Evolutionary conservation across 2,888 invertebrate species (phyloP), one percentile per base, ranked within the genome.

Genomic region (Drosophila recens): DNA sequence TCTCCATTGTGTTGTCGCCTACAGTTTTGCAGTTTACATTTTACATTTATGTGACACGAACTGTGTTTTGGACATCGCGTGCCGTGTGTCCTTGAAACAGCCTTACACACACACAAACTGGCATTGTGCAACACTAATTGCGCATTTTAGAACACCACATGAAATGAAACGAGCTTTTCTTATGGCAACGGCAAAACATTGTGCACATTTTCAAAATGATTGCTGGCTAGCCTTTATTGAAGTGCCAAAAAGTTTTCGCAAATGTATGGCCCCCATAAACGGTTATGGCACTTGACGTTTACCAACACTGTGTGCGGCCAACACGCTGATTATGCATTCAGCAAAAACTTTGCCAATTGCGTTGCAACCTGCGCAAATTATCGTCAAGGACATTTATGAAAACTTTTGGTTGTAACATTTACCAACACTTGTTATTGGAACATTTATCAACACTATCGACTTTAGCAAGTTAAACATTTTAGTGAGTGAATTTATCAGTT

Each of bases 81-180:
- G 11, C 10, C 9, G 54, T 15, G 42, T 63, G 69, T 63, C 75
- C 73, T 69, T 75, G 75, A 58, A 43, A 42, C 23, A n/a, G 36
- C 27, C 34, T n/a, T 11, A 10, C 34, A 30, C 46, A 13, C 33
- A 15, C 45, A 11, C 23, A 27, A 40, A 58, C 57, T 66, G 54
- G 58, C 75, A 75, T 76, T 70, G 62, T 51, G 43, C 75, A 79
- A 59, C 79, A 79, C 80, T 76, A 76, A 76, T 76, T 76, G 66
- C 59, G 52, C 76, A 51, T 66, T 63, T 76, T 38, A 36, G 27
- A 49, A 43, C 70, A 40, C n/a, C n/a, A n/a, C n/a, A n/a, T n/a
- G n/a, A n/a, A n/a, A n/a, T n/a, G n/a, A n/a, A n/a, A n/a, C n/a
- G n/a, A n/a, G n/a, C 58, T 75, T 62, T 57, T 38, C 62, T 40